Base-by-base conservation (phyloP, 2,888 invertebrate genomes). In the Acleris cristana region DNA sequence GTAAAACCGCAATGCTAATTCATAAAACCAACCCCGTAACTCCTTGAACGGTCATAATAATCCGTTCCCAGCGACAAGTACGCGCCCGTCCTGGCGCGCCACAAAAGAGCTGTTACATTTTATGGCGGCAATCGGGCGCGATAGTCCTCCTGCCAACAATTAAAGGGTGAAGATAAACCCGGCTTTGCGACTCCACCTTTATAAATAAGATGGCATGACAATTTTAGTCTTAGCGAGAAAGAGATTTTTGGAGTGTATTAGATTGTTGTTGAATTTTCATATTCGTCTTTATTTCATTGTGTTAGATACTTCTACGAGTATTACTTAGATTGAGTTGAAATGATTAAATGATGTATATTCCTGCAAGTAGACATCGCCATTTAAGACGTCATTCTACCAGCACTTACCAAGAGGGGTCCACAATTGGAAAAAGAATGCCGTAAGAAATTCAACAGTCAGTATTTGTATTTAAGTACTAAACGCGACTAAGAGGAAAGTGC, bases 101-200 rank as follows among this genome's bases (percentile, higher is more conserved):
- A 74, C 78, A 78, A 78, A 76, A 74, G 77, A 73, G 80, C 72
- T 73, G 78, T 80, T 75, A 80, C 75, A 73, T 79, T 80, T 80
- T 80, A 80, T 73, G 70, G 68, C 74, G 72, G 71, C 76, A 76
- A 76, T 76, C 76, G 73, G 58, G 71, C 74, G 73, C 73, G 79
- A 80, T 77, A 74, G 79, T 71, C 72, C 79, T 76, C 76, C 71
- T 53, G 74, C 71, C 74, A 73, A 76, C 79, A 80, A 79, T 80
- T 80, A 80, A 79, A 78, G 73, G 76, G 75, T 73, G 69, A 53
- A 79, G 77, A 80, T 78, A 80, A 78, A 75, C 72, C 72, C 74
- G 73, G 70, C 71, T 72, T 74, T 69, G 71, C 75, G 73, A 71
- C 73, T 71, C 72, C 73, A 70, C 69, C 70, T 70, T 65, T 71